A percentile compares a stretch with the other conserved stretches of the same genome.
Evolutionary conservation across 1,140 invertebrate species (phyloP).

Genomic region (Nephila pilipes): DNA sequence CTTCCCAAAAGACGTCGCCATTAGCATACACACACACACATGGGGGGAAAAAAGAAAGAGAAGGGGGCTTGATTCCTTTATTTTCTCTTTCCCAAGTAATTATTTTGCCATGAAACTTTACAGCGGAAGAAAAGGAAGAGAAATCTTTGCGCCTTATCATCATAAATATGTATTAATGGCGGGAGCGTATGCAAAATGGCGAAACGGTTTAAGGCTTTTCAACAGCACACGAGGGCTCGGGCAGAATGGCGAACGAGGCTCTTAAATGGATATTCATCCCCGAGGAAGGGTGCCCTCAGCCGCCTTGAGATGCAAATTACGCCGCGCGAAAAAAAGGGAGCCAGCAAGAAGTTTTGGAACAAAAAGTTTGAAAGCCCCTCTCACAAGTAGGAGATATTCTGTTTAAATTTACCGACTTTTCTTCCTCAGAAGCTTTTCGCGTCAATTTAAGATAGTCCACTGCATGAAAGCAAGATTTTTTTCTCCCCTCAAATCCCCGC

Average conservation of each 20-base stretch:
- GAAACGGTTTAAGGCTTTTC: background rate
- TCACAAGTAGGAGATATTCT: background rate
- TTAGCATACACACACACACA: no score
- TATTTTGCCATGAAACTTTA: slow-evolving; percentile 33
- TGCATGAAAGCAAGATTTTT: background rate
- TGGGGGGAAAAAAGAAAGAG: background rate
- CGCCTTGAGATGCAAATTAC: background rate
- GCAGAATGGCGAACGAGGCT: background rate
- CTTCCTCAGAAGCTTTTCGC: background rate
- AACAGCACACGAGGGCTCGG: background rate
- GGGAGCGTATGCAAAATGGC: background rate
- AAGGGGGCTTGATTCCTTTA: background rate
- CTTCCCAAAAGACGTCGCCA: no score
- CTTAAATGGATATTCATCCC: slow-evolving; percentile 33
- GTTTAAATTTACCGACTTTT: background rate
- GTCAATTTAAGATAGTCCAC: background rate
- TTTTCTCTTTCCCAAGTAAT: background rate
- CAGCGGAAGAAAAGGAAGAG: background rate
- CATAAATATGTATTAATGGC: slow-evolving; percentile 34
- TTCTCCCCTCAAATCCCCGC: no score
- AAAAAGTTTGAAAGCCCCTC: background rate
- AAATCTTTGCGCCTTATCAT: slow-evolving; percentile 11
- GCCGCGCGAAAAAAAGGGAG: background rate
- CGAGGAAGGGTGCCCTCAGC: background rate
- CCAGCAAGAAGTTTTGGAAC: background rate